phyloP scores from a whole-genome alignment of 1,140 invertebrate genomes.

The Lutraria rhynchaena region DNA sequence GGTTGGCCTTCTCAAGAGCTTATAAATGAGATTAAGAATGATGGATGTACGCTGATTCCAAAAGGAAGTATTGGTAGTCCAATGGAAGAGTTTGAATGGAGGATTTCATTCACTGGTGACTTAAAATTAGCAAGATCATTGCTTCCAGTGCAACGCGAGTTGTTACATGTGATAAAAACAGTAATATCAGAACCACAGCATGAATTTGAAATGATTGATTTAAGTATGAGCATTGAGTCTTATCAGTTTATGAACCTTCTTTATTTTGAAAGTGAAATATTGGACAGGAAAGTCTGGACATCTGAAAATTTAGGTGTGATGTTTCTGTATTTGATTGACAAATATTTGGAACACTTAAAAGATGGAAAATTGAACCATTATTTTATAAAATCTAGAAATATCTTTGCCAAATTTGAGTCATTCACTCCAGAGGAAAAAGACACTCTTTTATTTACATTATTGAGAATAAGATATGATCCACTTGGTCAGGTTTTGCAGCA shows the following conservation, averaged over 20 bases:
- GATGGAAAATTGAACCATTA: too few species aligned
- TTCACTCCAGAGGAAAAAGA: not conserved
- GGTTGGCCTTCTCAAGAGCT: not conserved
- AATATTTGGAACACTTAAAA: too few species aligned
- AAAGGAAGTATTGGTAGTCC: not conserved
- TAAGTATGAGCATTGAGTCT: too few species aligned
- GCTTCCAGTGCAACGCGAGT: slow-evolving; percentile 2
- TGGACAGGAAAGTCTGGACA: too few species aligned
- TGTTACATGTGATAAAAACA: slow-evolving; percentile 15
- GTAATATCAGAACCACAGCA: not conserved
- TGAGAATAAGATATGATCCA: not conserved
- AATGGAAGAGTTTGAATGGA: slow-evolving; percentile 20
- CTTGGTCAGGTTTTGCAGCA: not conserved
- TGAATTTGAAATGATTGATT: too few species aligned
- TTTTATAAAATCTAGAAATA: too few species aligned
- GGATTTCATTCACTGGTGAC: slow-evolving; percentile 14
- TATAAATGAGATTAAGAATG: not conserved
- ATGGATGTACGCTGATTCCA: slow-evolving; percentile 15
- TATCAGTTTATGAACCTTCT: too few species aligned
- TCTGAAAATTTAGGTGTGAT: too few species aligned
- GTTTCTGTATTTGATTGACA: too few species aligned
- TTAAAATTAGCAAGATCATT: slow-evolving; percentile 9
- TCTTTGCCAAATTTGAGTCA: not conserved
- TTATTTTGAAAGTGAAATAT: too few species aligned
- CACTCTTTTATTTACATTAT: not conserved